Conservation (phyloP, 2,888 invertebrate species). For the Habrosyne pyritoides region DNA sequence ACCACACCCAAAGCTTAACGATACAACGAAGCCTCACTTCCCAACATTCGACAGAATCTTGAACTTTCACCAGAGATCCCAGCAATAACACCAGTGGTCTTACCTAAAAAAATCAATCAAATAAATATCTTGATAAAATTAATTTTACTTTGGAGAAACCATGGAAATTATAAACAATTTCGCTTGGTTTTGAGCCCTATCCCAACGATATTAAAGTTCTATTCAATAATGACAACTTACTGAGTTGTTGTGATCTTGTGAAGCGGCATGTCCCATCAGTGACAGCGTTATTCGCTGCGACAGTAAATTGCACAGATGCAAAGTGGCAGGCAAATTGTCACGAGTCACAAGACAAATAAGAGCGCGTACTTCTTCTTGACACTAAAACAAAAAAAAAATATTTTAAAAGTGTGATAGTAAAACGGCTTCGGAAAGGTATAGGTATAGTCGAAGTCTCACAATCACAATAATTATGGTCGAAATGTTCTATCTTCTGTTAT, state of each 20-base stretch:
- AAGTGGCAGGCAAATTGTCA: slow-evolving; percentile 92
- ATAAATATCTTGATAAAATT: not conserved
- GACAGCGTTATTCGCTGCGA: slow-evolving; percentile 93
- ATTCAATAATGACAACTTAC: slow-evolving; percentile 41
- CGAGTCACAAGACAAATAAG: slow-evolving; percentile 94
- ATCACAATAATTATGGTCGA: too few relatives aligned
- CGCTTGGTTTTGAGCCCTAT: not conserved
- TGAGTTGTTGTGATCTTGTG: slow-evolving; percentile 80
- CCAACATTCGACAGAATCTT: slow-evolving; percentile 94
- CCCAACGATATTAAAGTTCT: not conserved
- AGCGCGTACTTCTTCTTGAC: slow-evolving; percentile 94
- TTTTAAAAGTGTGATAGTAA: too few relatives aligned
- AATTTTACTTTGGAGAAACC: not conserved
- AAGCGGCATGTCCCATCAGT: slow-evolving; percentile 89
- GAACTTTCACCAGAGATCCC: slow-evolving; percentile 94
- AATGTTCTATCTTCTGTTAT: too few relatives aligned
- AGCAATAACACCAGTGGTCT: slow-evolving; percentile 95
- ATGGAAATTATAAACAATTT: not conserved
- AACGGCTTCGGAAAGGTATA: too few relatives aligned
- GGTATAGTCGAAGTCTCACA: too few relatives aligned
- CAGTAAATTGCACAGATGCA: slow-evolving; percentile 91
- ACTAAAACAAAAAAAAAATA: slow-evolving; percentile 72
- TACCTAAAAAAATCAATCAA: slow-evolving; percentile 72
- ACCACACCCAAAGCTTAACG: slow-evolving; percentile 90
- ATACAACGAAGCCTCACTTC: slow-evolving; percentile 95